Evolutionary conservation across 2,888 invertebrate species (phyloP).

Genomic region (Biston betularia): DNA sequence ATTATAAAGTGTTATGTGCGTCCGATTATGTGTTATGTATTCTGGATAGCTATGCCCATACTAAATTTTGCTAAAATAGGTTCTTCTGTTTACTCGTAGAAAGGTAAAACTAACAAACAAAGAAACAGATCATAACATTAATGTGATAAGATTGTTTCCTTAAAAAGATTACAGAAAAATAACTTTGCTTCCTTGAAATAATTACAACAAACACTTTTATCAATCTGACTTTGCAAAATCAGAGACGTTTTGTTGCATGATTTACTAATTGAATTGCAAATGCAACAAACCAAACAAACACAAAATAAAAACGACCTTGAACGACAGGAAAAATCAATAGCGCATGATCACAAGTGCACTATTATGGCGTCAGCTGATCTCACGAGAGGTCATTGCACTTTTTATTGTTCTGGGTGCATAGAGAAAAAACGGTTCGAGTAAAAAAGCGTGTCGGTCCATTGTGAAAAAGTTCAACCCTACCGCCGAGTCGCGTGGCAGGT

Average conservation of each 20-base stretch:
- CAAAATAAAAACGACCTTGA: conserved; percentile 70
- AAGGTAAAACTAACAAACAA: too few species aligned
- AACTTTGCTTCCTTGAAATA: too few species aligned
- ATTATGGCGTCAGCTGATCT: conserved; percentile 83
- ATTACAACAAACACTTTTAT: too few species aligned
- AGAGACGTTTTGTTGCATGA: not conserved
- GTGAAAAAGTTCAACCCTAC: conserved; percentile 82
- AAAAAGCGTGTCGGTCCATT: conserved; percentile 72
- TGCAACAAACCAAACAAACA: conserved; percentile 18
- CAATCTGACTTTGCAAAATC: not conserved
- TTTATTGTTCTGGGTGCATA: conserved; percentile 72
- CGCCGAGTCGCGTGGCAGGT: conserved; percentile 80
- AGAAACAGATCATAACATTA: too few species aligned
- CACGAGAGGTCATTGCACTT: conserved; percentile 81
- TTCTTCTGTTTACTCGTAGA: too few species aligned
- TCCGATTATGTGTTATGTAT: too few species aligned
- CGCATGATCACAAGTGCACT: conserved; percentile 76
- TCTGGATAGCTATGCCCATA: too few species aligned
- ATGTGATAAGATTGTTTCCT: too few species aligned
- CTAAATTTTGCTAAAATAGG: too few species aligned
- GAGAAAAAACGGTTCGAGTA: conserved; percentile 71
- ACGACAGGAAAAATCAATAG: conserved; percentile 76
- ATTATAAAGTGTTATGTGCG: too few species aligned
- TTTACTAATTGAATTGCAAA: not conserved
- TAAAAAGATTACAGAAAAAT: too few species aligned